Percentiles rank a stretch among this genome's conserved stretches.
These are phyloP conservation scores for Celastrina argiolus DNA, from an alignment of 2,888 invertebrate genomes.

Conservation along the genomic window DNA sequence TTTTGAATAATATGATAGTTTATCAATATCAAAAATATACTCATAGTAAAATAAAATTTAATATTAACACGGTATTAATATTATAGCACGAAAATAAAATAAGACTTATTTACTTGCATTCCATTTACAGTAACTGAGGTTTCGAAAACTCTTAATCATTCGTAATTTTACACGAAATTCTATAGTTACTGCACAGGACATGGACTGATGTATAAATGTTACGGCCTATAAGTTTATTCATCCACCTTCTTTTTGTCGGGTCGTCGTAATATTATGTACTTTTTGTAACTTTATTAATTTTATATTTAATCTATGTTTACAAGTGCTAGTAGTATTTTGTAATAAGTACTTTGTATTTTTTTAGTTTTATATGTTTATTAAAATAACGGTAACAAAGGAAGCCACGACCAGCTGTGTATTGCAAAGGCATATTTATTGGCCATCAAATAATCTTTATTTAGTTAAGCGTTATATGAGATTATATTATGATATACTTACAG, in stretches of 20 bases:
- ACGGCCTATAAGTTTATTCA: not conserved
- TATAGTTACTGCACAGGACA: not conserved
- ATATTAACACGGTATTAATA: not conserved
- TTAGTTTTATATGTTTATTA: conserved; percentile 5
- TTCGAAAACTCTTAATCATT: not conserved
- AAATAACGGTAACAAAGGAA: not conserved
- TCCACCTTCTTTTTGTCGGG: not conserved
- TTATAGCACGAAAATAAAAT: not conserved
- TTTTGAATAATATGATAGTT: not conserved
- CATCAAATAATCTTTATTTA: not conserved
- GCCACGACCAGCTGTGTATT: not conserved
- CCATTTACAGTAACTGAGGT: not conserved
- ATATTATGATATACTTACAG: not conserved
- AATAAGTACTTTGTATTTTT: conserved; percentile 2
- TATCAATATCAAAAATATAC: not conserved
- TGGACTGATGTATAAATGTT: not conserved
- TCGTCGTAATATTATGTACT: not conserved
- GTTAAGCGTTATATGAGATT: not conserved
- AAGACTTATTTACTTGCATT: conserved; percentile 14
- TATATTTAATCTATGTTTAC: not conserved
- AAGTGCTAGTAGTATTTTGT: conserved; percentile 8
- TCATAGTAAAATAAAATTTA: not conserved
- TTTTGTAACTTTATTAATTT: conserved; percentile 11
- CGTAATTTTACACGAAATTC: not conserved
- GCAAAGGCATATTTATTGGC: not conserved